phyloP scores from a whole-genome alignment of 2,113 vertebrate species.

The Tursiops truncatus region DNA sequence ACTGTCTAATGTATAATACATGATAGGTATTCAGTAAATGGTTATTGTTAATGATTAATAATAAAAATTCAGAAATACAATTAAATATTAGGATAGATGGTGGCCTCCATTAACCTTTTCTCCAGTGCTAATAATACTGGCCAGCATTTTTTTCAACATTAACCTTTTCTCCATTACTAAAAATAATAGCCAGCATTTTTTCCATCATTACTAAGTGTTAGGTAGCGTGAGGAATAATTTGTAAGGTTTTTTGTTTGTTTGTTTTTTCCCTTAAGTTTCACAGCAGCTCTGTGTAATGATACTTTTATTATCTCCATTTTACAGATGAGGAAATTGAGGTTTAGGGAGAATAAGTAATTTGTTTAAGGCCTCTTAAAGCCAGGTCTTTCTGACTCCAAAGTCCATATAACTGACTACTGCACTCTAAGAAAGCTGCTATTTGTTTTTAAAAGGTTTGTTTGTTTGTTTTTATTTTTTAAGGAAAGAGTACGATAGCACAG shows the following conservation, averaged over 20 bases:
- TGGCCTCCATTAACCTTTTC: constrained; percentile 48
- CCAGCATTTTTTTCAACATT: not conserved
- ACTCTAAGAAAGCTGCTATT: constrained; percentile 36
- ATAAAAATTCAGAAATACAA: constrained; percentile 45
- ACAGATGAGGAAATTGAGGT: constrained; percentile 39
- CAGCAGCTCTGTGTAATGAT: constrained; percentile 49
- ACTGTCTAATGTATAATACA: constrained; percentile 39
- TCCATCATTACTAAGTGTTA: constrained; percentile 34
- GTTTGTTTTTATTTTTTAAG: constrained; percentile 22
- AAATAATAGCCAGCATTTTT: not conserved
- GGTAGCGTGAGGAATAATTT: constrained; percentile 26
- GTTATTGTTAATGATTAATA: constrained; percentile 59
- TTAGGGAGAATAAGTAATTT: constrained; percentile 38
- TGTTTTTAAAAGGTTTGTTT: not conserved
- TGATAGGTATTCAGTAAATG: constrained; percentile 45
- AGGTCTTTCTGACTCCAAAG: constrained; percentile 4
- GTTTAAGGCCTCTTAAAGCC: constrained; percentile 5
- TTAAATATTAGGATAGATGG: constrained; percentile 38
- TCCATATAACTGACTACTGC: not conserved
- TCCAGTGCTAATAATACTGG: not conserved
- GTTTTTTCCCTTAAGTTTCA: not conserved
- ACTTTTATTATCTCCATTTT: not conserved
- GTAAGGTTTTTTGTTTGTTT: not conserved
- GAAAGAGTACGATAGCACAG: not conserved
- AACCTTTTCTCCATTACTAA: constrained; percentile 40